Percentiles rank a stretch among this genome's conserved stretches.
These are phyloP conservation scores for Pelosia muscerda DNA, from an alignment of 2,888 invertebrate genomes.

Conservation along the genomic window DNA sequence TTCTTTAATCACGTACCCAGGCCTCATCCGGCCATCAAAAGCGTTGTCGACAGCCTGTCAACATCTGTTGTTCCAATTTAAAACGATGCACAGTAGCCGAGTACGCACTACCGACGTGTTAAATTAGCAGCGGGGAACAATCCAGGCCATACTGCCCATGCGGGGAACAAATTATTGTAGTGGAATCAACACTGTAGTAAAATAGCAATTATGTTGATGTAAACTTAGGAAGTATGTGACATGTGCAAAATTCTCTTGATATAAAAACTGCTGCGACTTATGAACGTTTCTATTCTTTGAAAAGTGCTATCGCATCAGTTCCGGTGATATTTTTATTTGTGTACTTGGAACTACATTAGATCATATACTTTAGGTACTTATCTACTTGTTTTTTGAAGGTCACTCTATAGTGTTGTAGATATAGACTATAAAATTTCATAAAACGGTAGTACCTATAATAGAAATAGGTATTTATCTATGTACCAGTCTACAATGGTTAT, in stretches of 20 bases:
- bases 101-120: constrained; percentile 49
- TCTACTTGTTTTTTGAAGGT: not conserved
- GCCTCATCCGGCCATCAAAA: constrained; percentile 77
- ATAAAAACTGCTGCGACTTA: not conserved
- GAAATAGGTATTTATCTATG: not conserved
- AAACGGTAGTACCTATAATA: not conserved
- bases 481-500: not conserved
- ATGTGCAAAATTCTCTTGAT: not conserved
- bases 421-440: not conserved
- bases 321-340: not conserved
- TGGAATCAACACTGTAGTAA: constrained; percentile 21
- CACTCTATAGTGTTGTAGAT: not conserved
- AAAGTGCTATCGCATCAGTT: not conserved
- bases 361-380: not conserved
- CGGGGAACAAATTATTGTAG: constrained; percentile 28
- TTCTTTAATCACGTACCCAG: constrained; percentile 71
- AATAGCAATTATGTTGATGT: constrained; percentile 16
- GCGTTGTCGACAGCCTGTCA: constrained; percentile 73
- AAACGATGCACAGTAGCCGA: constrained; percentile 63
- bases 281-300: no score
- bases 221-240: not conserved
- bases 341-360: not conserved
- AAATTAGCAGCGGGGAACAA: constrained; percentile 40
- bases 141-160: constrained; percentile 40
- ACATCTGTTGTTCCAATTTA: constrained; percentile 82